Evolutionary conservation across 2,888 invertebrate genomes (phyloP).

Genomic region (Heliconius ethilla): DNA sequence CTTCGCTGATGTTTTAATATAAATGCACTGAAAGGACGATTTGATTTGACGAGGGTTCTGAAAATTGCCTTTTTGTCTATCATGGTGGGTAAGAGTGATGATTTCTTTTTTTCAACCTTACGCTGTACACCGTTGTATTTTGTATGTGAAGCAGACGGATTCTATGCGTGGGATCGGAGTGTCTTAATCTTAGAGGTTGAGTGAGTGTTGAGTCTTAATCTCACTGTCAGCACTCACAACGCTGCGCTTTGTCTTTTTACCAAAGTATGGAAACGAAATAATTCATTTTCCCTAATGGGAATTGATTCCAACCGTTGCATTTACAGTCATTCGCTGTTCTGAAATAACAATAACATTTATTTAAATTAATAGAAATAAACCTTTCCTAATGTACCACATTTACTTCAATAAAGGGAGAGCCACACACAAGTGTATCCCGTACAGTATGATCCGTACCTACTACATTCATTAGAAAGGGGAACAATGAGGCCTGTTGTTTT

Average conservation of each 20-base stretch:
- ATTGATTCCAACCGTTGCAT: too few relatives aligned
- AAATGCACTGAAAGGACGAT: slow-evolving; percentile 43
- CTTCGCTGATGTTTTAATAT: slow-evolving; percentile 45
- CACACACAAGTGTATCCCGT: slow-evolving; percentile 13
- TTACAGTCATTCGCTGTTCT: not conserved
- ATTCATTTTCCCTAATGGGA: not conserved
- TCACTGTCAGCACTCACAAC: too few relatives aligned
- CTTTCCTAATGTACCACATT: not conserved
- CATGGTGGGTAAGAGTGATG: slow-evolving; percentile 5
- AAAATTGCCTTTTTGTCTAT: slow-evolving; percentile 41
- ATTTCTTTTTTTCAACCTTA: not conserved
- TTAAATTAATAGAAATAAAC: not conserved
- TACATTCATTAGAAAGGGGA: slow-evolving; percentile 33
- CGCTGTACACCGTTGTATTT: not conserved
- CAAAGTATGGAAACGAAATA: not conserved
- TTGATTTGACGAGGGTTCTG: slow-evolving; percentile 42
- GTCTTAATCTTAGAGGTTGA: too few relatives aligned
- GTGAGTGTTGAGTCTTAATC: too few relatives aligned
- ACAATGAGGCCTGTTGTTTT: slow-evolving; percentile 45
- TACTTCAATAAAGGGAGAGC: not conserved
- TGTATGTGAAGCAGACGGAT: too few relatives aligned
- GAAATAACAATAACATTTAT: too few relatives aligned
- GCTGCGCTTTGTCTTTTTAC: not conserved
- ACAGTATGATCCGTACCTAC: slow-evolving; percentile 16
- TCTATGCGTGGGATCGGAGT: too few relatives aligned